phyloP scores from a whole-genome alignment of 2,888 invertebrate species.

The Lobophora halterata region DNA sequence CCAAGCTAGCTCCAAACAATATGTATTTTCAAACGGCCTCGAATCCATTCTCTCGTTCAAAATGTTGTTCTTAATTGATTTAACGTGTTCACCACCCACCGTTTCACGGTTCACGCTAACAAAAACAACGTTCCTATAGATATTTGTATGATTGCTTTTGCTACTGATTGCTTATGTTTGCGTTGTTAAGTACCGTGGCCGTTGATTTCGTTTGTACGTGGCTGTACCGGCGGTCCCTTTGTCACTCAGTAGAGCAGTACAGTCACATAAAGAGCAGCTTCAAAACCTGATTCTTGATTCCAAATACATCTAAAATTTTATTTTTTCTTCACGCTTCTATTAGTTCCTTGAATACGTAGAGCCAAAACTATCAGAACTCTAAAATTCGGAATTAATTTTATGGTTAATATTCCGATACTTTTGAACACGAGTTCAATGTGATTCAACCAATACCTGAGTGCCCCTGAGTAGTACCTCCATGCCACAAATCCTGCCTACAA shows the following conservation, averaged over 20 bases:
- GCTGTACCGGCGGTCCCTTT: conserved; percentile 62
- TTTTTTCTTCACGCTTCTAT: too few relatives aligned
- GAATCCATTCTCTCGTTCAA: conserved; percentile 29
- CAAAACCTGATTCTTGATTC: too few relatives aligned
- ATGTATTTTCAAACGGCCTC: conserved; percentile 11
- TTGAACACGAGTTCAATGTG: too few relatives aligned
- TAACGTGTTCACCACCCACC: conserved; percentile 55
- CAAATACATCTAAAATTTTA: too few relatives aligned
- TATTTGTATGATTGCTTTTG: conserved; percentile 55
- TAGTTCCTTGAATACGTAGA: too few relatives aligned
- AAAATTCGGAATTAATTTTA: too few relatives aligned
- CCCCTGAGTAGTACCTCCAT: too few relatives aligned
- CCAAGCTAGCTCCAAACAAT: conserved; percentile 1
- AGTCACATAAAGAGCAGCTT: too few relatives aligned
- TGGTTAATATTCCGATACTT: too few relatives aligned
- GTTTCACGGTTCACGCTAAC: conserved; percentile 49
- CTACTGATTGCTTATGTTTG: conserved; percentile 68
- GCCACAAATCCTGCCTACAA: too few relatives aligned
- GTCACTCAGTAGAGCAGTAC: conserved; percentile 50
- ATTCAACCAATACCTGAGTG: too few relatives aligned
- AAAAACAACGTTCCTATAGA: conserved; percentile 52
- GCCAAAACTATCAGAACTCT: too few relatives aligned
- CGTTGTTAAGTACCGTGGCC: conserved; percentile 65
- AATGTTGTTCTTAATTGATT: conserved; percentile 65
- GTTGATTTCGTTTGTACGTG: conserved; percentile 55